Conservation (phyloP, 2,888 invertebrate genomes). For the Prenolepis imparis region DNA sequence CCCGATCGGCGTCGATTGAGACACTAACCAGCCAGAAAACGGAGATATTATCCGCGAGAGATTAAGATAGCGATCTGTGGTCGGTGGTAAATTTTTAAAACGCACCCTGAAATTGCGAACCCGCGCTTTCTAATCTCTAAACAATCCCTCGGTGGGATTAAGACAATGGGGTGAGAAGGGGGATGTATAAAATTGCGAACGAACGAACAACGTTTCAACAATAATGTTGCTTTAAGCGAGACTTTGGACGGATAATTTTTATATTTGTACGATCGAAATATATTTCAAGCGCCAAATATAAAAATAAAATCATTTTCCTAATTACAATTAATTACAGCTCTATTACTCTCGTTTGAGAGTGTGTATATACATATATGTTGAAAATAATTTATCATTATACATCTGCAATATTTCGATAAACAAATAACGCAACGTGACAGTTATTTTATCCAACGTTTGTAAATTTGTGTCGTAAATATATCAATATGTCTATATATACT, state of each 20-base stretch:
- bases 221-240: background rate
- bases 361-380: constrained; percentile 44
- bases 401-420: constrained; percentile 58
- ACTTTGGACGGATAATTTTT: background rate
- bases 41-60: constrained; percentile 62
- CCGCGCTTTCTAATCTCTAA: constrained; percentile 39
- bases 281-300: background rate
- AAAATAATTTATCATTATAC: constrained; percentile 66
- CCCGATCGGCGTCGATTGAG: constrained; percentile 56
- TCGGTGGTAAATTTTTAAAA: constrained; percentile 33
- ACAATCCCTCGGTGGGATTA: constrained; percentile 31
- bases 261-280: constrained; percentile 14
- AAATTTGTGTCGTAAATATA: constrained; percentile 37
- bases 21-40: constrained; percentile 69
- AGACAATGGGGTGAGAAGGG: background rate
- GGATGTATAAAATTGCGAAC: background rate
- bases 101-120: constrained; percentile 41
- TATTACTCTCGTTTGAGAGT: constrained; percentile 47
- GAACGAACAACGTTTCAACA: background rate
- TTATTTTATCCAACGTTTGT: constrained; percentile 56
- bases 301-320: background rate
- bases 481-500: background rate
- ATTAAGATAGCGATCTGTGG: constrained; percentile 60
- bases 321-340: background rate
- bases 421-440: constrained; percentile 49